phyloP scores from a whole-genome alignment of 1,140 invertebrate genomes.

The Branchinecta lindahli region DNA sequence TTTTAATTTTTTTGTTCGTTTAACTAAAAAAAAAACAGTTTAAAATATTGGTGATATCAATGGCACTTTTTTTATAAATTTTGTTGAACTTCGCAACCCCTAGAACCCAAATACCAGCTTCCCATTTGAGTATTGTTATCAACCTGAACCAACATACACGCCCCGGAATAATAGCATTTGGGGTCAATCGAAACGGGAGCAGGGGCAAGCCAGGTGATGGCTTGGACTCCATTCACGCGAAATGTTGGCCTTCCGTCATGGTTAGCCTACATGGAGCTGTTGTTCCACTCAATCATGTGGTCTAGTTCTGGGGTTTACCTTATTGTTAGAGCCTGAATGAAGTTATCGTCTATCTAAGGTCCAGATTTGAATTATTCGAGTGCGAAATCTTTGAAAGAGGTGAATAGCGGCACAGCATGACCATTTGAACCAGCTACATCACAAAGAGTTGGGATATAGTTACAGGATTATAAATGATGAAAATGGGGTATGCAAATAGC shows the following conservation, averaged over 20 bases:
- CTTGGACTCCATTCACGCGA: neutral
- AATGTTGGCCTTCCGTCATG: neutral
- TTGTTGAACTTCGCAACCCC: too few species aligned
- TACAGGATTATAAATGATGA: too few species aligned
- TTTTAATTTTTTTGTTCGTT: too few species aligned
- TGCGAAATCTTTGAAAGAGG: neutral
- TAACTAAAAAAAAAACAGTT: too few species aligned
- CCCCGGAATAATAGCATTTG: constrained; percentile 2
- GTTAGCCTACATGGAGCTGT: neutral
- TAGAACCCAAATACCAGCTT: too few species aligned
- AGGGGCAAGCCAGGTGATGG: neutral
- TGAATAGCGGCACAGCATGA: neutral
- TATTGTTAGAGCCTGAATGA: neutral
- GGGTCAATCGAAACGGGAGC: neutral
- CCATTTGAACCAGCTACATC: too few species aligned
- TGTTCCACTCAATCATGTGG: constrained; percentile 8
- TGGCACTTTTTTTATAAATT: too few species aligned
- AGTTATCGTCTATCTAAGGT: constrained; percentile 7
- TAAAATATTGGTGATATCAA: too few species aligned
- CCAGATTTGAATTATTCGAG: neutral
- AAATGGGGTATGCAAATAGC: too few species aligned
- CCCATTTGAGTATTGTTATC: neutral
- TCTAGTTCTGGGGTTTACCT: neutral
- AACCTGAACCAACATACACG: neutral
- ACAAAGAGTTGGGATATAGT: too few species aligned